Base-by-base conservation (phyloP, 2,113 vertebrate genomes). In the Ovibos moschatus region DNA sequence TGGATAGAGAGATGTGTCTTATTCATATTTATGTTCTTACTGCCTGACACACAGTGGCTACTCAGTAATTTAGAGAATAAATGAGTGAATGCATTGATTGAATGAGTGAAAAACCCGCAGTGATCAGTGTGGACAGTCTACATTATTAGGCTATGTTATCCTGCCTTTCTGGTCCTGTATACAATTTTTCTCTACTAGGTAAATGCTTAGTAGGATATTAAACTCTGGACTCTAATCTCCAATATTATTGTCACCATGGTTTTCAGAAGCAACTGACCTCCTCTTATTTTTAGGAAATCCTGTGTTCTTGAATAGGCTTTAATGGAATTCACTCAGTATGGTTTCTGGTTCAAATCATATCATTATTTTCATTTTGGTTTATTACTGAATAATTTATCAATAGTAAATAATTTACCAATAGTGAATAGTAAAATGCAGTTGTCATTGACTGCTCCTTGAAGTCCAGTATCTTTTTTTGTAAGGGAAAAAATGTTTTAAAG, bases 311-410 rank as follows among this genome's bases (percentile, higher is more conserved):
- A 30, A 47, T 81, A 67, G 16, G 2, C 43, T 30, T 96, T 94
- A 74, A 28, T 92, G 30, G 28, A 87, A 89, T 78, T 93, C 53
- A 30, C 12, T 16, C 21, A 76, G 8, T 90, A 16, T 88, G 25
- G 57, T 67, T 95, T 97, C 57, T 55, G 12, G 28, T 84, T 95
- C 19, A 85, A 88, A 19, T 58, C 15, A 67, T 83, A 53, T 50
- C 6, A 78, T 89, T 94, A 67, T 89, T 97, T 86, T 84, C 28
- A 89, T 87, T 97, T 97, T 92, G 43, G 27, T 92, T 92, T 92
- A 67, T 94, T 88, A 86, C 27, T 89, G 36, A 92, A 76, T 87
- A 92, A 62, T 87, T 6, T 21, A 71, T 87, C 21, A 71, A 71
- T 76, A 76, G 53, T 55, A 43, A 96, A 64, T 67, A 40, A 85